Base-by-base conservation (phyloP, 2,113 vertebrate genomes). In the Brienomyrus longianalis region DNA sequence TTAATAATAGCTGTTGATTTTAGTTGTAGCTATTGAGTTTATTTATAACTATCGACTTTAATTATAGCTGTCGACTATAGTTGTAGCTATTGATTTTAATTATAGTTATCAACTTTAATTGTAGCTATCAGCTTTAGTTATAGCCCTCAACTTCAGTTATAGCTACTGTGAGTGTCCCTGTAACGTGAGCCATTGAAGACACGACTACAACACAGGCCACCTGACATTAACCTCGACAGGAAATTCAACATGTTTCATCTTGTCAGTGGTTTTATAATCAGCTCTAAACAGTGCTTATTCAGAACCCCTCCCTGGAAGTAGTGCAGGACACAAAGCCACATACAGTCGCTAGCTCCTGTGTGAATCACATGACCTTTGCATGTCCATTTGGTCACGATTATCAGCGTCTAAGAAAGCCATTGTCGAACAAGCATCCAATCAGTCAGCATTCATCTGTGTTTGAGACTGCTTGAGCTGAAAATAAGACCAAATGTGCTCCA, bases 81-180 rank as follows among this genome's bases (percentile, higher is more conserved):
- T 54, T 54, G 5, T 54, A 54, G 17, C 52, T 21, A 5, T 52
- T 1, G 1, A 4, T 3, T 1, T 52, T 17, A 51, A 0, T 3
- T 51, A 1, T 19, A 54, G 52, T 17, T 54, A 91, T 54, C 17
- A 6, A 19, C 52, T 19, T 54, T 54, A 54, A 5, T 54, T 54
- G 3, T 19, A 54, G 52, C 52, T 5, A 19, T 54, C 52, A 54
- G 19, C 52, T 52, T 52, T 19, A 17, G 51, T 52, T 52, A 52
- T 52, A 19, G 51, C 4, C 17, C 17, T 54, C 52, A 54, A 54
- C 52, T 21, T 56, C 54, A 54, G 52, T 54, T 54, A 21, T 59
- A 59, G 56, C 21, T 59, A 91, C 93, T 92, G 93, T 27, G 47
- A 31, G 84, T n/a, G 8, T 23, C 11, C 3, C 48, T 9, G 48